phyloP scores from a whole-genome alignment of 2,888 invertebrate species.

The Cosmorhoe ocellata region DNA sequence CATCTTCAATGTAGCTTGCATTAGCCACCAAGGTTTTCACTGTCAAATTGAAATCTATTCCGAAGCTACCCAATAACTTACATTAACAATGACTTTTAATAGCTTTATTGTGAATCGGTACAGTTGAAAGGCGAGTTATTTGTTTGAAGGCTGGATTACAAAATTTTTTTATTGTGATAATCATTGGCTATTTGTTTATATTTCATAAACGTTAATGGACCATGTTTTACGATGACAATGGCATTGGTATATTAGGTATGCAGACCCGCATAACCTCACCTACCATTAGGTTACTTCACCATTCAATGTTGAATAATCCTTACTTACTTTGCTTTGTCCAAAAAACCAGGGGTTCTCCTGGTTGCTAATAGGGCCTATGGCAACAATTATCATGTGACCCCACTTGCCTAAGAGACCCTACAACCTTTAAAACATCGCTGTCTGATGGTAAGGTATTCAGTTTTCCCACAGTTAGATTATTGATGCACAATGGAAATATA shows the following conservation, averaged over 20 bases:
- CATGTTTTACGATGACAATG: constrained; percentile 19
- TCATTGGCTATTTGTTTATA: constrained; percentile 18
- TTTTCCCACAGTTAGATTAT: too few species aligned
- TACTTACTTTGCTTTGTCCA: not conserved
- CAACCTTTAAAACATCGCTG: too few species aligned
- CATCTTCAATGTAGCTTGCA: constrained; percentile 19
- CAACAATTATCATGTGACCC: too few species aligned
- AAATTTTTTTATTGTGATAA: constrained; percentile 28
- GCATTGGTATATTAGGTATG: constrained; percentile 4
- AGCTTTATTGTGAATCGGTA: constrained; percentile 18
- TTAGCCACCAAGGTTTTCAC: constrained; percentile 30
- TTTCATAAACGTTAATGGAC: constrained; percentile 19
- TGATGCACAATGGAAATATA: too few species aligned
- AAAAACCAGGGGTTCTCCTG: too few species aligned
- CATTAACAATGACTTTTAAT: constrained; percentile 31
- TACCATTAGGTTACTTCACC: too few species aligned
- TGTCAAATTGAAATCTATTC: constrained; percentile 31
- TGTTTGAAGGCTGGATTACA: constrained; percentile 36
- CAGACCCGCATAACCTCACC: constrained; percentile 2
- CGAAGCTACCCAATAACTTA: constrained; percentile 29
- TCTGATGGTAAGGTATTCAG: too few species aligned
- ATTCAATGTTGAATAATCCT: not conserved
- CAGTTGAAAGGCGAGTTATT: constrained; percentile 33
- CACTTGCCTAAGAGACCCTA: too few species aligned
- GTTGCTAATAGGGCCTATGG: too few species aligned